A percentile compares a stretch with the other conserved stretches of the same genome.
Evolutionary conservation across 2,888 invertebrate species (phyloP).

Genomic region (Galerucella pusilla): DNA sequence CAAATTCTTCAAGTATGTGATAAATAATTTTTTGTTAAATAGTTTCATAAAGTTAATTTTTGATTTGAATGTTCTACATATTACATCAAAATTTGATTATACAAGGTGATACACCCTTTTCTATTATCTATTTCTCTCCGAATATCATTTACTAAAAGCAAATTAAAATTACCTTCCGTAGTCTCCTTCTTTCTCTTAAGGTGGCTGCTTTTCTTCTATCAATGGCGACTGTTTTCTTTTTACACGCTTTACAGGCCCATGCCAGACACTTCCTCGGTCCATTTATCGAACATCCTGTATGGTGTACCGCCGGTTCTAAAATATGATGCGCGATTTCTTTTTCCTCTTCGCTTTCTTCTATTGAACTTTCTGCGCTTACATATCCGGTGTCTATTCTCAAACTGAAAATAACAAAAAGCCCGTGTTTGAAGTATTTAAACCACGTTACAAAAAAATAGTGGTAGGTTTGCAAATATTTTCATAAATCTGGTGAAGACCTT

Average conservation of each 20-base stretch:
- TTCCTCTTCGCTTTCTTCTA: conserved; percentile 61
- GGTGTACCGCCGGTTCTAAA: conserved; percentile 61
- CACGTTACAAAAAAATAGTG: neutral
- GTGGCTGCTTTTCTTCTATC: conserved; percentile 98
- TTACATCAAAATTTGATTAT: too few relatives aligned
- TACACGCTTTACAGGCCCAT: conserved; percentile 98
- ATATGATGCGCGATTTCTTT: conserved; percentile 58
- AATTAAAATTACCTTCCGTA: conserved; percentile 80
- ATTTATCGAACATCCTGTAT: conserved; percentile 54
- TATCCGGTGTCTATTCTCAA: conserved; percentile 58
- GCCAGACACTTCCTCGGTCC: conserved; percentile 84
- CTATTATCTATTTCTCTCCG: too few relatives aligned
- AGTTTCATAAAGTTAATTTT: too few relatives aligned
- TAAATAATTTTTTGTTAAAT: too few relatives aligned
- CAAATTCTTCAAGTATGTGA: too few relatives aligned
- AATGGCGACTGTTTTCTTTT: conserved; percentile 94
- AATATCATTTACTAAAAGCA: neutral
- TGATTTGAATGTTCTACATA: too few relatives aligned
- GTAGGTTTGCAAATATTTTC: neutral
- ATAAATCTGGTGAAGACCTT: too few relatives aligned
- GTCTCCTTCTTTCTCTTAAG: conserved; percentile 88
- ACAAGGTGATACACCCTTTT: too few relatives aligned
- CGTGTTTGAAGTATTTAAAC: neutral
- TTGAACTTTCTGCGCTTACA: conserved; percentile 60
- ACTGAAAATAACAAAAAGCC: conserved; percentile 39